Base-by-base conservation (phyloP, 2,888 invertebrate species). In the Sylvicola fuscatus region DNA sequence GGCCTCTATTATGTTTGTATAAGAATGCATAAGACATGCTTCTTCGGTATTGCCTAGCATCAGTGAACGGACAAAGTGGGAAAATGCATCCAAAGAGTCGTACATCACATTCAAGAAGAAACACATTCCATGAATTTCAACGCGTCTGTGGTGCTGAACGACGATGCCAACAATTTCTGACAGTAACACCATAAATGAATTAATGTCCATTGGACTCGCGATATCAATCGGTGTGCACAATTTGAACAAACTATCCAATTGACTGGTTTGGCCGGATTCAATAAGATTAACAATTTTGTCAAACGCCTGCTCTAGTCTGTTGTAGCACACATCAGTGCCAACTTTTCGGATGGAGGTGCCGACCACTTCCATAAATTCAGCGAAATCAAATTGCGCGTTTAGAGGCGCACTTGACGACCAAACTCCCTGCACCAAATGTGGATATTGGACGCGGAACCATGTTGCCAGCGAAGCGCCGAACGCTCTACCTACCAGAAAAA, bases 341-440 rank as follows among this genome's bases (percentile, higher is more conserved):
- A 40, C 17, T 14, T 27, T 27, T 29, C 27, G 27, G 5, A 40
- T 31, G 3, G 36, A 28, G 14, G 30, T 14, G 14, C 38, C 37
- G 32, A 39, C 38, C 2, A 38, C 35, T 37, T 40, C 40, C 10
- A 36, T 37, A 17, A 37, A 40, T 32, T 40, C 38, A n/a, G 26
- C 14, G n/a, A 37, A 37, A 29, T 39, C 32, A 2, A 39, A n/a
- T 32, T 37, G 32, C 10, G 39, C 34, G 2, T 31, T 8, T 10
- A 69, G 60, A 3, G 69, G 70, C 4, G 63, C 69, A 43, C 69
- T 68, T 4, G 68, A 68, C 2, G 68, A 68, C 2, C 68, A 52
- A 0, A 55, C 59, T 1, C 68, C 69, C 31, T 50, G 44, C 3
- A 58, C 61, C 8, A 69, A 50, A 43, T 70, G 68, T 1, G 70